These are phyloP conservation scores for Corythornis leucogaster DNA, from an alignment of 2,797 vertebrate species.

Conservation along the genomic window DNA sequence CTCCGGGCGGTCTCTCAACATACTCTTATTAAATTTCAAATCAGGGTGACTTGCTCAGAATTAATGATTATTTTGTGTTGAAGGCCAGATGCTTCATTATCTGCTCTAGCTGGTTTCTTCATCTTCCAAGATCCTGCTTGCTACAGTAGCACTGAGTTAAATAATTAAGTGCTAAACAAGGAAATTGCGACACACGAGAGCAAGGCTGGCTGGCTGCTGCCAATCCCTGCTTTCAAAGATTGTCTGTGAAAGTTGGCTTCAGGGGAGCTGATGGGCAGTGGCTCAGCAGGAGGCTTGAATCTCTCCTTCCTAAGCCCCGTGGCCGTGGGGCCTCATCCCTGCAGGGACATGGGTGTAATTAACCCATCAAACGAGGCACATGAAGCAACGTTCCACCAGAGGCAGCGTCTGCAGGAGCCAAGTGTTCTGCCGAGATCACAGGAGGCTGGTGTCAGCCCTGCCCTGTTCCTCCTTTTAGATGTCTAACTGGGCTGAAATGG, in stretches of 20 bases:
- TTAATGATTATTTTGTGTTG: not conserved
- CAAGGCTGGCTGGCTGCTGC: not conserved
- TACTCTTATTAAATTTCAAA: not conserved
- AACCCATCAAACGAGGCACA: slow-evolving; percentile 25
- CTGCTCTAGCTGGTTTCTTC: not conserved
- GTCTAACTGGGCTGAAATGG: not conserved
- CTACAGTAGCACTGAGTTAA: not conserved
- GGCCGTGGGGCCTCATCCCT: not conserved
- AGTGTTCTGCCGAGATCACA: not conserved
- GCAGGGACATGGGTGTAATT: slow-evolving; percentile 1
- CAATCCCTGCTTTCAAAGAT: not conserved
- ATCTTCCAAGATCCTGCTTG: not conserved
- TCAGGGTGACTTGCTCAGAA: not conserved
- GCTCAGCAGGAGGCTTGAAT: not conserved
- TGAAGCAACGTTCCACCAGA: not conserved
- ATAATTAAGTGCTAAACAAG: slow-evolving; percentile 25
- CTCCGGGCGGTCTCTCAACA: rapidly evolving
- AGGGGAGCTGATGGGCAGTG: not conserved
- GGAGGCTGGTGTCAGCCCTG: not conserved
- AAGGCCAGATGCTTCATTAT: slow-evolving; percentile 51
- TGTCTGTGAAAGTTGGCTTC: not conserved
- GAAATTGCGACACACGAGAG: not conserved
- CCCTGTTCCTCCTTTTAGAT: rapidly evolving
- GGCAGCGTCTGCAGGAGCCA: not conserved
- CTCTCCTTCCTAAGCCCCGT: not conserved